Conservation (phyloP, 2,888 invertebrate species). For the Eupithecia inturbata region DNA sequence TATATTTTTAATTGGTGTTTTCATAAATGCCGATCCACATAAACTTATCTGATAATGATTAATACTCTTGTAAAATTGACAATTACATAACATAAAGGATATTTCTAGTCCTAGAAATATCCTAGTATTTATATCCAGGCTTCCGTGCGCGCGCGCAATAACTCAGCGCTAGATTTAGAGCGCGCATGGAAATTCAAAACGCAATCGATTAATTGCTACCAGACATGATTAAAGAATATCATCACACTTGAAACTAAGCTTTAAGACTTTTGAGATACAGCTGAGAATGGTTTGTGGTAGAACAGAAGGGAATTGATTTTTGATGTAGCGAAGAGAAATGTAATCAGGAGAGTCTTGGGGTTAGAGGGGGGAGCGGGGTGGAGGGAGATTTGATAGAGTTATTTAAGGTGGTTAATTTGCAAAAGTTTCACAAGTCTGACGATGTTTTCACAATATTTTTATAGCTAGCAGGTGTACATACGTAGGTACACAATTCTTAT, state of each 20-base stretch:
- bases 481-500: neutral
- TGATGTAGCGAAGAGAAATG: constrained; percentile 1
- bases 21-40: neutral
- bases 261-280: constrained; percentile 7
- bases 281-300: neutral
- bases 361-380: neutral
- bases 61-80: neutral
- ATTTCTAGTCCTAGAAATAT: neutral
- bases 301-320: constrained; percentile 26
- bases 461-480: neutral
- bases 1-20: too few species aligned
- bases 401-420: neutral
- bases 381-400: neutral
- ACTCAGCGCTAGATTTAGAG: constrained; percentile 11
- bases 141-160: constrained; percentile 27
- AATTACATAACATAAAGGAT: neutral
- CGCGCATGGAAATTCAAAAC: constrained; percentile 38
- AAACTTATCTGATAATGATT: neutral
- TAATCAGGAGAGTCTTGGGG: neutral
- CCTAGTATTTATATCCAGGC: constrained; percentile 6
- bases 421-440: neutral
- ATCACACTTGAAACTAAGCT: constrained; percentile 8
- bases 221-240: constrained; percentile 23
- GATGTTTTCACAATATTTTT: neutral
- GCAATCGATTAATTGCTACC: constrained; percentile 38